phyloP scores from a whole-genome alignment of 2,797 vertebrate genomes.

The Macropodus opercularis region DNA sequence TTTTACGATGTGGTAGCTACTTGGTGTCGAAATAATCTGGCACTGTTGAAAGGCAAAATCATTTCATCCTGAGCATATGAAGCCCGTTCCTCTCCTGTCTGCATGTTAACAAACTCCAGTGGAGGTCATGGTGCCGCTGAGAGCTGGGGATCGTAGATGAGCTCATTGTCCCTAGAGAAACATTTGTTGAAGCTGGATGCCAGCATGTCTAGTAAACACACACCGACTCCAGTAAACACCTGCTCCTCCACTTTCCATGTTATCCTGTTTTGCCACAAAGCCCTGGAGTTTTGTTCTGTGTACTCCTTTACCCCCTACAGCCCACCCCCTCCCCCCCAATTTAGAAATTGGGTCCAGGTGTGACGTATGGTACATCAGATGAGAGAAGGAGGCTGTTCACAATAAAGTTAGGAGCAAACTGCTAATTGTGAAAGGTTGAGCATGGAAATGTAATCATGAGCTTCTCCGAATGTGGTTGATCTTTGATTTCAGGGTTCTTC shows the following conservation, averaged over 20 bases:
- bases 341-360: slow-evolving; percentile 72
- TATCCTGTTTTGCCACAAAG: slow-evolving; percentile 32
- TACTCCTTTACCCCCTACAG: slow-evolving; percentile 23
- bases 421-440: slow-evolving; percentile 64
- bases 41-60: slow-evolving; percentile 50
- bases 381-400: slow-evolving; percentile 54
- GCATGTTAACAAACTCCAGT: slow-evolving; percentile 41
- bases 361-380: slow-evolving; percentile 45
- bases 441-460: slow-evolving; percentile 68
- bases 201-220: slow-evolving; percentile 31
- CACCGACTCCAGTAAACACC: slow-evolving; percentile 59
- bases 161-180: slow-evolving; percentile 53
- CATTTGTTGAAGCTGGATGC: slow-evolving; percentile 50
- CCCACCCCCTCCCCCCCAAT: slow-evolving; percentile 19
- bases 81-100: slow-evolving; percentile 10
- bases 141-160: slow-evolving; percentile 43
- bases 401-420: slow-evolving; percentile 60
- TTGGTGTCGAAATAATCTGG: slow-evolving; percentile 53
- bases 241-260: slow-evolving; percentile 43
- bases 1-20: slow-evolving; percentile 37
- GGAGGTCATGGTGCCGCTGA: slow-evolving; percentile 35
- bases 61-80: slow-evolving; percentile 31
- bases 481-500: slow-evolving; percentile 49
- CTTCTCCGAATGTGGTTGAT: slow-evolving; percentile 66
- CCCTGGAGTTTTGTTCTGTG: slow-evolving; percentile 27